Evolutionary conservation across 1,140 invertebrate genomes (phyloP).

Genomic region (Eubasilissa regina): DNA sequence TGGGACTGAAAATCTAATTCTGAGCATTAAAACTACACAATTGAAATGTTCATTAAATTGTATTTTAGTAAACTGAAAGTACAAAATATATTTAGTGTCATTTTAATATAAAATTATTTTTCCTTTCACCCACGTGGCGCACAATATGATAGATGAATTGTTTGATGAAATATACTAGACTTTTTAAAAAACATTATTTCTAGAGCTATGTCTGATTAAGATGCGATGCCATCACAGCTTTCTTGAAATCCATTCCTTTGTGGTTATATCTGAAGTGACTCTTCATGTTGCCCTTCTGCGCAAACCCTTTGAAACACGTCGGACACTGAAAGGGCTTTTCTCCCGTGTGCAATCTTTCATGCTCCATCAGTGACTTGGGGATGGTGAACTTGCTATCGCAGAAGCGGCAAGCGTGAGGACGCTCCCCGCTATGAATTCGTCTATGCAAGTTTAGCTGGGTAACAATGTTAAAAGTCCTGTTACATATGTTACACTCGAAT

Average conservation of each 20-base stretch:
- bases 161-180: too few species aligned
- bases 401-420: background rate
- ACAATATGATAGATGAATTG: too few species aligned
- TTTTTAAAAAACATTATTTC: too few species aligned
- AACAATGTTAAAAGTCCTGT: background rate
- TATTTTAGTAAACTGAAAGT: too few species aligned
- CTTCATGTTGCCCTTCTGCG: slow-evolving; percentile 61
- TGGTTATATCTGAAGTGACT: slow-evolving; percentile 54
- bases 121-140: too few species aligned
- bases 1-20: too few species aligned
- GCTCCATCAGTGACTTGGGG: slow-evolving; percentile 64
- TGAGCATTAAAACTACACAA: too few species aligned
- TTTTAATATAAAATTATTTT: too few species aligned
- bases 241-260: slow-evolving; percentile 47
- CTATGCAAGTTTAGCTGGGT: background rate
- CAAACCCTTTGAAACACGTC: slow-evolving; percentile 69
- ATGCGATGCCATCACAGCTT: too few species aligned
- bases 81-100: too few species aligned
- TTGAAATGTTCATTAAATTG: too few species aligned
- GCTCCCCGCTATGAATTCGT: background rate
- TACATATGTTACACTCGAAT: slow-evolving; percentile 1
- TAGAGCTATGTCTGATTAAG: too few species aligned
- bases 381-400: slow-evolving; percentile 62
- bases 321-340: slow-evolving; percentile 72
- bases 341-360: slow-evolving; percentile 67